Percentiles rank a stretch among this genome's conserved stretches.
Evolutionary conservation across 2,113 vertebrate species (phyloP).

Genomic region (Tiliqua scincoides): DNA sequence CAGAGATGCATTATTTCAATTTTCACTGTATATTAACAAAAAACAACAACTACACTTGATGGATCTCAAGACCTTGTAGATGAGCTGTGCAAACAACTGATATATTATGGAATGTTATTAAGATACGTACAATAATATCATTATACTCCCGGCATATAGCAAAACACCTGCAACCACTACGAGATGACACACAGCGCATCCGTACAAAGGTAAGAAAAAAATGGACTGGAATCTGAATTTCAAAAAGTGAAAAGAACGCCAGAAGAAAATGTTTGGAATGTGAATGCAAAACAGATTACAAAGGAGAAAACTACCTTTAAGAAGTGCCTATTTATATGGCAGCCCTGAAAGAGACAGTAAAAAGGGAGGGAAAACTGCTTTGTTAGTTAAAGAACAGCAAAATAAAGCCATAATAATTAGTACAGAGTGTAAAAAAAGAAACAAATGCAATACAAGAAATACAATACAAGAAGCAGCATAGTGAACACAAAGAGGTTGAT

Average conservation of each 20-base stretch:
- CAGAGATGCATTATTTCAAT: constrained; percentile 66
- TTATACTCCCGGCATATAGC: background rate
- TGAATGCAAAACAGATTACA: constrained; percentile 4
- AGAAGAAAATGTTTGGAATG: background rate
- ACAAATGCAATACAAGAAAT: constrained; percentile 24
- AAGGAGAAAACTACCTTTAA: constrained; percentile 82
- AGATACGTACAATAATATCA: fast-evolving
- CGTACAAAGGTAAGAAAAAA: constrained; percentile 37
- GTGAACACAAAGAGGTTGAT: background rate
- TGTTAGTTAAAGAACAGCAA: constrained; percentile 57
- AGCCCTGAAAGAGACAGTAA: constrained; percentile 81
- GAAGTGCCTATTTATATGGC: constrained; percentile 84
- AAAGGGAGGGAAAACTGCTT: constrained; percentile 63
- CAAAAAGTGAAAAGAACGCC: constrained; percentile 6
- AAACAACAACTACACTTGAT: background rate
- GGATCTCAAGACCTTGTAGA: background rate
- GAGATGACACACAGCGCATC: constrained; percentile 42
- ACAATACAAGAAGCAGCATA: background rate
- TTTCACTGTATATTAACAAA: constrained; percentile 8
- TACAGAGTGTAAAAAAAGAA: background rate
- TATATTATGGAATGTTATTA: background rate
- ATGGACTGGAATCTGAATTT: constrained; percentile 3
- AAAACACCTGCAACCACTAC: background rate
- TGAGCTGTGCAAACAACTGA: background rate
- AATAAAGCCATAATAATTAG: constrained; percentile 31